Evolutionary conservation across 2,888 invertebrate genomes (phyloP), one percentile per base, ranked within the genome.

Genomic region (Tethea ocularis): DNA sequence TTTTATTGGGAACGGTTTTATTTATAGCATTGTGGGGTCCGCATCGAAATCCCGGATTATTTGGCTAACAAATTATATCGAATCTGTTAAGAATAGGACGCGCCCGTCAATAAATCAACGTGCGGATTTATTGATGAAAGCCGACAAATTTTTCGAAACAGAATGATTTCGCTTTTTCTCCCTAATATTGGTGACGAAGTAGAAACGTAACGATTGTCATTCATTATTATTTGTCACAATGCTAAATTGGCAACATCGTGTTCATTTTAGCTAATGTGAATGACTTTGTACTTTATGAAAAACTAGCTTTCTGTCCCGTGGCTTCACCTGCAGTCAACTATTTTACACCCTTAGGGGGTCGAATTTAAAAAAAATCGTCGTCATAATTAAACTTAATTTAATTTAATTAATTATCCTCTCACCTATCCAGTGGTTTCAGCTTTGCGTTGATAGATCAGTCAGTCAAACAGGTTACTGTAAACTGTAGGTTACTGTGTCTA

Each of bases 11-110:
- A 80, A 74, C 72, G 77, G 68, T 80, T 82, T 83, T 80, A 82
- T 82, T 82, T 79, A 81, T 81, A 72, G 71, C 76, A 71, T 66
- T 62, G 72, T 75, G 75, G 82, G 80, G 79, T 74, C 63, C 73
- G 84, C 88, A 88, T 83, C 84, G 70, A 87, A 90, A 91, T 86
- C 88, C 88, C 79, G 91, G 91, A 92, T 92, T 92, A 92, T 92
- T 93, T 92, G 89, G 90, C 88, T 92, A 91, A 93, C 93, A 93
- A 93, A 92, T 92, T 92, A 91, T 86, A 85, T 84, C 79, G 88
- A 88, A 89, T 91, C 89, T 87, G 88, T 83, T 84, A 79, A 87
- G 88, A 90, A 89, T 89, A 86, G 87, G 86, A 89, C 84, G 85
- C 78, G 83, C 84, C 82, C 86, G 89, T 88, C 91, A 82, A 89